These are phyloP conservation scores for Phocoena phocoena DNA, from an alignment of 2,113 vertebrate species.

Conservation along the genomic window DNA sequence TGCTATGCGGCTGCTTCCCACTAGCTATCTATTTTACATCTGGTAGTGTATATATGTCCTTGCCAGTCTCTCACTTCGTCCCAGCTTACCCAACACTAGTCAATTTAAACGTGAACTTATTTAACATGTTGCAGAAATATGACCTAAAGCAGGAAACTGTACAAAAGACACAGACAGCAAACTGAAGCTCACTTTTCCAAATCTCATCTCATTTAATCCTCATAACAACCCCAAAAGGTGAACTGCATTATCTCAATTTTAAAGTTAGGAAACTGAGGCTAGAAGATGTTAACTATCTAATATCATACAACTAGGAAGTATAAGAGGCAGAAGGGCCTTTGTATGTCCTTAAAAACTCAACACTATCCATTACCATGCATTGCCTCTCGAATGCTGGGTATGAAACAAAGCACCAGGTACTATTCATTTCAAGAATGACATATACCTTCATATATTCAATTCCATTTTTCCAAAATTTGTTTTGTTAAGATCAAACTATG, in stretches of 20 bases:
- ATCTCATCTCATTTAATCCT: background rate
- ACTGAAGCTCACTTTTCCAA: background rate
- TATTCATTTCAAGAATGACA: background rate
- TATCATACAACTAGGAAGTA: background rate
- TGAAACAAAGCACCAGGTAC: background rate
- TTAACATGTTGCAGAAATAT: background rate
- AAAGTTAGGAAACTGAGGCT: background rate
- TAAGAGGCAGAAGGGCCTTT: background rate
- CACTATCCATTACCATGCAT: background rate
- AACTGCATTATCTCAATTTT: background rate
- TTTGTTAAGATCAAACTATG: background rate
- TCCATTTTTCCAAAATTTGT: background rate
- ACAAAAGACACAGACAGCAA: background rate
- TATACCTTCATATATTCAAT: background rate
- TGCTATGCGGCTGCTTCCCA: too few relatives aligned
- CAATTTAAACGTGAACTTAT: background rate
- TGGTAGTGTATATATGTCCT: too few relatives aligned
- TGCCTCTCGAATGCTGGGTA: background rate
- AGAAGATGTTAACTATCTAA: background rate
- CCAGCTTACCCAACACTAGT: background rate
- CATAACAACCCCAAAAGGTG: background rate
- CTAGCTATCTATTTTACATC: too few relatives aligned
- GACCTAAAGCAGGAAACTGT: background rate
- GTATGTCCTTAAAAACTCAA: background rate
- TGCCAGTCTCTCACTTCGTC: too few relatives aligned